phyloP scores from a whole-genome alignment of 2,888 invertebrate species.

The Uloborus plumipes region DNA sequence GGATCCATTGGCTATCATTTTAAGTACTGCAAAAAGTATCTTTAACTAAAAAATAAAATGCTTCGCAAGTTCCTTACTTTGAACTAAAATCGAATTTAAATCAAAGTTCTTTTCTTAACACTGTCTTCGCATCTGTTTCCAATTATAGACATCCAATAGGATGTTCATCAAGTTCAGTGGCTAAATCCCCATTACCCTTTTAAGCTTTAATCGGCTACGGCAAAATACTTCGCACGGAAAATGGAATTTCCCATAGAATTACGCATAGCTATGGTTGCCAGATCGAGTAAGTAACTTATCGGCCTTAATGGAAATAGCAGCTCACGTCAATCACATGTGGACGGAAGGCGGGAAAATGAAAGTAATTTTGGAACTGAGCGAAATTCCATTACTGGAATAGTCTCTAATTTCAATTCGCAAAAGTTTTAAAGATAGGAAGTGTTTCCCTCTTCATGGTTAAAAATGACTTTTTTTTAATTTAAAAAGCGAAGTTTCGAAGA shows the following conservation, averaged over 20 bases:
- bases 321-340: slow-evolving; percentile 38
- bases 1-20: too few relatives aligned
- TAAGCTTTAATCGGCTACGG: slow-evolving; percentile 49
- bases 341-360: slow-evolving; percentile 48
- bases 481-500: too few relatives aligned
- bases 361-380: slow-evolving; percentile 35
- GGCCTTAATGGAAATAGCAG: slow-evolving; percentile 49
- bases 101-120: too few relatives aligned
- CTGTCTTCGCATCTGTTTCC: too few relatives aligned
- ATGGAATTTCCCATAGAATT: slow-evolving; percentile 35
- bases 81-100: too few relatives aligned
- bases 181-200: slow-evolving; percentile 42
- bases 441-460: too few relatives aligned
- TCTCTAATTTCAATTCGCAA: slow-evolving; percentile 39
- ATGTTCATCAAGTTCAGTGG: too few relatives aligned
- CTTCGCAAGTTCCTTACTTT: too few relatives aligned
- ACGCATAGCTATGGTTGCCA: slow-evolving; percentile 30
- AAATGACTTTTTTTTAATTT: too few relatives aligned
- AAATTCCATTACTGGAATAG: slow-evolving; percentile 51
- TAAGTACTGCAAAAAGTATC: too few relatives aligned
- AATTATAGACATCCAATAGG: too few relatives aligned
- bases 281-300: slow-evolving; percentile 46
- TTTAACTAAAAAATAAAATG: too few relatives aligned
- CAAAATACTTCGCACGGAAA: slow-evolving; percentile 58
- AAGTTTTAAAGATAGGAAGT: not conserved